These are phyloP conservation scores for Suricata suricatta DNA, from an alignment of 2,113 vertebrate species.

Conservation along the genomic window DNA sequence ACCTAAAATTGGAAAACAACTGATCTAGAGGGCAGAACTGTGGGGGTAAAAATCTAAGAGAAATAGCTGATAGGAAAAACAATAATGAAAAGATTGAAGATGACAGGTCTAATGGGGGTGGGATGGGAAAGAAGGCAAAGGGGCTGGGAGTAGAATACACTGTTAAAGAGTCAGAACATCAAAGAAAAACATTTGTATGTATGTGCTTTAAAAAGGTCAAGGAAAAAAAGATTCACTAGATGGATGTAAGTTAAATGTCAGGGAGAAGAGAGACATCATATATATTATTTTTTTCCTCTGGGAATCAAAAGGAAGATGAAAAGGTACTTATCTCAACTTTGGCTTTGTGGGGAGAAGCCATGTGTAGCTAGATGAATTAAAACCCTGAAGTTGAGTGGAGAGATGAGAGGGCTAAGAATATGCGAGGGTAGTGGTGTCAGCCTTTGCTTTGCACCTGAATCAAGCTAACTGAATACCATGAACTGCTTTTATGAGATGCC, in stretches of 20 bases:
- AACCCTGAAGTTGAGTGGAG: conserved; percentile 13
- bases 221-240: not conserved
- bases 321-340: conserved; percentile 20
- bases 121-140: not conserved
- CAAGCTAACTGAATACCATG: conserved; percentile 54
- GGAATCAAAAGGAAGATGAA: conserved; percentile 8
- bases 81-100: conserved; percentile 28
- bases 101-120: not conserved
- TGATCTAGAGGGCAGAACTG: not conserved
- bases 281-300: not conserved
- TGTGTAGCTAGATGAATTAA: conserved; percentile 10
- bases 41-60: not conserved
- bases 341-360: not conserved
- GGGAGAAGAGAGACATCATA: not conserved
- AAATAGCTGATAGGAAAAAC: conserved; percentile 5
- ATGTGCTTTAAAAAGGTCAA: conserved; percentile 31
- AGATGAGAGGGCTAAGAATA: conserved; percentile 4
- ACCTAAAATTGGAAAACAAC: conserved; percentile 39
- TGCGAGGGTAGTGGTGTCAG: not conserved
- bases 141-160: not conserved
- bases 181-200: not conserved
- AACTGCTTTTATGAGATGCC: conserved; percentile 79
- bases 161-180: not conserved
- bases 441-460: conserved; percentile 36
- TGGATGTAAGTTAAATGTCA: conserved; percentile 21